These are phyloP conservation scores for Chromis chromis DNA, from an alignment of 2,797 vertebrate species.

Conservation along the genomic window DNA sequence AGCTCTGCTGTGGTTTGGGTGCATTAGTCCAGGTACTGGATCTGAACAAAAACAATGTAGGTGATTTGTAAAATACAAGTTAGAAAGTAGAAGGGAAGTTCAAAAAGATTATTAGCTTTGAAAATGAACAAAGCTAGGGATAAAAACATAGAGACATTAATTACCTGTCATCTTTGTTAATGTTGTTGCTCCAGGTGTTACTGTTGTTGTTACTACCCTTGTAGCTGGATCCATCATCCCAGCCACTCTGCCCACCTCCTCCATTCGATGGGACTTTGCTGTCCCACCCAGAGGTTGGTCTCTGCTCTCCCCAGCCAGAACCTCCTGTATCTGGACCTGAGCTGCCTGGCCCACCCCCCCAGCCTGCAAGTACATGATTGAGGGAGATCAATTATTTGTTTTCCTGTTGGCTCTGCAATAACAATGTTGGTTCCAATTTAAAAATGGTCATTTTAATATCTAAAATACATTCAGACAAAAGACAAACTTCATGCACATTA, in stretches of 20 bases:
- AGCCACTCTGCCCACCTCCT: slow-evolving; percentile 88
- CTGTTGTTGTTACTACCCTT: slow-evolving; percentile 79
- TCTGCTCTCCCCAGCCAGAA: slow-evolving; percentile 91
- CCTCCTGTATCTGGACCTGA: slow-evolving; percentile 87
- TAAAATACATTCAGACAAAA: not conserved
- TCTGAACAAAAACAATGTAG: slow-evolving; percentile 57
- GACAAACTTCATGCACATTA: not conserved
- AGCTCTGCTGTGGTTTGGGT: slow-evolving; percentile 86
- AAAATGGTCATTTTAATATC: not conserved
- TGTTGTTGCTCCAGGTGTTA: slow-evolving; percentile 88
- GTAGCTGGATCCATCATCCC: slow-evolving; percentile 90
- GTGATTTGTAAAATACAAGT: no score
- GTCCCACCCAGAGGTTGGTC: slow-evolving; percentile 90
- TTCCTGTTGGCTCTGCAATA: not conserved
- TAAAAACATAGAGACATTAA: not conserved
- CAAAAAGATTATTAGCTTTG: no score
- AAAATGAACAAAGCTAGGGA: not conserved
- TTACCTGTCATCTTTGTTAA: slow-evolving; percentile 91
- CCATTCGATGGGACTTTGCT: slow-evolving; percentile 84
- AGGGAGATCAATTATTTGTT: not conserved
- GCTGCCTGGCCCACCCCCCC: slow-evolving; percentile 86
- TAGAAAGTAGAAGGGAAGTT: no score
- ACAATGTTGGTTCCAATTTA: not conserved
- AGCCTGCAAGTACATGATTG: slow-evolving; percentile 70
- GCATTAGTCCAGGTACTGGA: slow-evolving; percentile 90